phyloP scores from a whole-genome alignment of 2,888 invertebrate genomes.

The Hydropsyche betteni region DNA sequence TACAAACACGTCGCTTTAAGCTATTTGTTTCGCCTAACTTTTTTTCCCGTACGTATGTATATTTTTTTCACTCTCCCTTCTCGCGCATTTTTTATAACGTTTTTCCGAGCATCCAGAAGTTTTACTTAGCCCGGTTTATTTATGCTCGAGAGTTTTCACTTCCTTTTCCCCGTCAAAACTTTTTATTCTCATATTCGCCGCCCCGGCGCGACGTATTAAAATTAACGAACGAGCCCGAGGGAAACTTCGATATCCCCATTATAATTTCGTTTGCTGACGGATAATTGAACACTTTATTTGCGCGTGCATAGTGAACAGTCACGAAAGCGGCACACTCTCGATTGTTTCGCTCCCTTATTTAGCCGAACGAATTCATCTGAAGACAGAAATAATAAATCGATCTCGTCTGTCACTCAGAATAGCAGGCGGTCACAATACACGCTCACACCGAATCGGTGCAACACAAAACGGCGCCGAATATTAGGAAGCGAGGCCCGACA shows the following conservation, averaged over 20 bases:
- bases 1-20: constrained; percentile 46
- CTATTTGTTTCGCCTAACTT: constrained; percentile 44
- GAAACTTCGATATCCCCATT: constrained; percentile 13
- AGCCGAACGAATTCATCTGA: no score
- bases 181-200: constrained; percentile 14
- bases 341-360: no score
- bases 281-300: no score
- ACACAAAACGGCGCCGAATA: neutral
- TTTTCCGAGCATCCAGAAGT: constrained; percentile 30
- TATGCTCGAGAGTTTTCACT: constrained; percentile 33
- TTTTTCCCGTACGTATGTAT: constrained; percentile 2
- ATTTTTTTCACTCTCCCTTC: neutral
- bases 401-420: no score
- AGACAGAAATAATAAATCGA: no score
- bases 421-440: no score
- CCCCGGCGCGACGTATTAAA: constrained; percentile 6
- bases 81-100: constrained; percentile 29
- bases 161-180: constrained; percentile 23
- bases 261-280: neutral
- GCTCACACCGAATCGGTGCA: no score
- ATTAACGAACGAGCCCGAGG: neutral
- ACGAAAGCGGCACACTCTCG: no score
- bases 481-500: constrained; percentile 3
- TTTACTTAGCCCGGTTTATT: constrained; percentile 37
- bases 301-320: no score